A percentile compares a stretch with the other conserved stretches of the same genome.
Conservation (phyloP, 2,888 invertebrate genomes). For the Cryptocephalus moraei region DNA sequence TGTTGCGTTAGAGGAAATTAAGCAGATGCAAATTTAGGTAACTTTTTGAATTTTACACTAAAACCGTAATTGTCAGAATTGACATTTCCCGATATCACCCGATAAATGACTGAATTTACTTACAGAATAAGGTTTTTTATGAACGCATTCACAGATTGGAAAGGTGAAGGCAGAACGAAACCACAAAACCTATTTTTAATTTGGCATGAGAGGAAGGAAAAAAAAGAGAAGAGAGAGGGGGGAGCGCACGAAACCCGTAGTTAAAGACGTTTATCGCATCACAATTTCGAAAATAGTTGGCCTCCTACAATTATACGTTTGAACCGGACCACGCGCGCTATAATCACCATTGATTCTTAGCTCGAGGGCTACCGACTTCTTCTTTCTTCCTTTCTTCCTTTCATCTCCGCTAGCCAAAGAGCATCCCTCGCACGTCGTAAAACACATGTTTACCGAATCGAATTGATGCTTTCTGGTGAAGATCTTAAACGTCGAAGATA, state of each 20-base stretch:
- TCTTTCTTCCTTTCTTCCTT: no score
- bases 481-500: no score
- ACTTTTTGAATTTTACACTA: no score
- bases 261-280: constrained; percentile 13
- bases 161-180: neutral
- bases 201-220: no score
- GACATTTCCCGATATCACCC: no score
- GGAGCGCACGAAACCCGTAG: constrained; percentile 6
- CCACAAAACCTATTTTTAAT: neutral
- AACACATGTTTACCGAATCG: neutral
- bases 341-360: constrained; percentile 12
- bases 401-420: neutral
- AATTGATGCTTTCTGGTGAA: neutral
- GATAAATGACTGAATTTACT: constrained; percentile 1
- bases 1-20: no score
- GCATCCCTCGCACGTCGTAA: neutral
- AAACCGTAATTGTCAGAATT: no score
- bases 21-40: no score
- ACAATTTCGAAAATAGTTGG: constrained; percentile 11
- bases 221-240: no score
- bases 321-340: constrained; percentile 12
- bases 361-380: constrained; percentile 7
- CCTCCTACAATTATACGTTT: constrained; percentile 16
- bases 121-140: neutral
- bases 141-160: neutral